Base-by-base conservation (phyloP, 2,888 invertebrate genomes). In the Agrilus mali region DNA sequence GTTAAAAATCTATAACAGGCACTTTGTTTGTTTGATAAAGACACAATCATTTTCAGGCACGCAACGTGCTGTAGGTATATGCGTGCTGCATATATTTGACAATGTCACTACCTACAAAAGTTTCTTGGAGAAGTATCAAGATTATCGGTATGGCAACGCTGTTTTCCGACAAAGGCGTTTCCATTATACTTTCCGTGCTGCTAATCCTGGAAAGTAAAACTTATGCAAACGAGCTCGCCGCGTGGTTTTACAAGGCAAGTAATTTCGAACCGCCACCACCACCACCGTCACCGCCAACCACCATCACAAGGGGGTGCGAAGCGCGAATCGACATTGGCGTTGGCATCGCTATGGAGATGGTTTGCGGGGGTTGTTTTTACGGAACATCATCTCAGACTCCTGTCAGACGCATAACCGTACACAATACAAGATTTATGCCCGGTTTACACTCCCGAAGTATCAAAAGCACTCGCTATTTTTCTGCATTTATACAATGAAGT, bases 121-220 rank as follows among this genome's bases (percentile, higher is more conserved):
- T 36, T 36, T 20, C 20, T 36, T n/a, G 4, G 17, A 36, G 36
- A 17, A 16, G 17, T 27, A 10, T 27, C 27, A 10, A 27, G 27
- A 27, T 27, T 27, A 27, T 33, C 40, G 20, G 15, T 12, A 33
- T 20, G 20, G 47, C 44, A 7, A 27, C 34, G 36, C 44, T 42
- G 38, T 34, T 34, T 38, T 45, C 40, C 41, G 46, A 38, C 46
- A 27, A 27, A 27, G 52, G 52, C 55, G 58, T 58, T 65, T 64
- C 64, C 63, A 63, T 64, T 63, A 64, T 63, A 63, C 63, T 63
- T 64, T 63, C 60, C 58, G 55, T 56, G 60, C 58, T 64, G 64
- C 65, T 66, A 66, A 66, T 66, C 64, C 64, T 63, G 61, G 61
- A 63, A 65, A 65, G 64, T 65, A 64, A 65, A 66, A 66, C 64